Evolutionary conservation across 2,797 vertebrate genomes (phyloP).

Genomic region (Coregonus ussuriensis): DNA sequence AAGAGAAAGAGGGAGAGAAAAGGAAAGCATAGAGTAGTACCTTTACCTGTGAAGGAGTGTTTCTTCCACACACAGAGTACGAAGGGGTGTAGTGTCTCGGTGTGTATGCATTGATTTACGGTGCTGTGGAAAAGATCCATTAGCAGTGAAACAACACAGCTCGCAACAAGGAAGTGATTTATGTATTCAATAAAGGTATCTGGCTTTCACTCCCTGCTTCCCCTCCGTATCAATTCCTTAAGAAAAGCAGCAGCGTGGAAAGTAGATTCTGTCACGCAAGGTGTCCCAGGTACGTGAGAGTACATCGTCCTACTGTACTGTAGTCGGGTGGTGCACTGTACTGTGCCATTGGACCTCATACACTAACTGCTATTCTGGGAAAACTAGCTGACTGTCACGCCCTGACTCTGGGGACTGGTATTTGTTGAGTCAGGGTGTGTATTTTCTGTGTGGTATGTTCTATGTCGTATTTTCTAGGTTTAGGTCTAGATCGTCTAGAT

Average conservation of each 20-base stretch:
- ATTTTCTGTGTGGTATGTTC: too few relatives aligned
- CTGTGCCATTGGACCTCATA: neutral
- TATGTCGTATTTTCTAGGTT: too few relatives aligned
- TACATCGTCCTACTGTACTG: neutral
- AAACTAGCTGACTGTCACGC: neutral
- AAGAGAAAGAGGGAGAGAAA: neutral
- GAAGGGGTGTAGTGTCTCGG: constrained; percentile 29
- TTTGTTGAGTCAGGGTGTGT: too few relatives aligned
- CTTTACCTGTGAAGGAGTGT: constrained; percentile 25
- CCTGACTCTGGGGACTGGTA: too few relatives aligned
- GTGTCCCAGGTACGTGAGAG: constrained; percentile 38
- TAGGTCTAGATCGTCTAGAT: too few relatives aligned
- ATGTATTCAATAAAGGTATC: constrained; percentile 67
- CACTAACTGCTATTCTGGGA: neutral
- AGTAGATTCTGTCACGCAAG: constrained; percentile 37
- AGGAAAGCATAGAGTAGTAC: constrained; percentile 39
- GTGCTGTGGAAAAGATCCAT: constrained; percentile 62
- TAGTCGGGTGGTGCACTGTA: too few relatives aligned
- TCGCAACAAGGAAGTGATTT: constrained; percentile 68
- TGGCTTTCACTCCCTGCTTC: constrained; percentile 59
- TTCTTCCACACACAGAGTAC: constrained; percentile 20
- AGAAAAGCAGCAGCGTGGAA: constrained; percentile 33
- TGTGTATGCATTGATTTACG: constrained; percentile 60
- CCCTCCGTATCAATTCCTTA: constrained; percentile 59
- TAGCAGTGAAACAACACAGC: constrained; percentile 67